Evolutionary conservation across 2,797 vertebrate species (phyloP), one percentile per base, ranked within the genome.

Genomic region (Liparis tanakae): DNA sequence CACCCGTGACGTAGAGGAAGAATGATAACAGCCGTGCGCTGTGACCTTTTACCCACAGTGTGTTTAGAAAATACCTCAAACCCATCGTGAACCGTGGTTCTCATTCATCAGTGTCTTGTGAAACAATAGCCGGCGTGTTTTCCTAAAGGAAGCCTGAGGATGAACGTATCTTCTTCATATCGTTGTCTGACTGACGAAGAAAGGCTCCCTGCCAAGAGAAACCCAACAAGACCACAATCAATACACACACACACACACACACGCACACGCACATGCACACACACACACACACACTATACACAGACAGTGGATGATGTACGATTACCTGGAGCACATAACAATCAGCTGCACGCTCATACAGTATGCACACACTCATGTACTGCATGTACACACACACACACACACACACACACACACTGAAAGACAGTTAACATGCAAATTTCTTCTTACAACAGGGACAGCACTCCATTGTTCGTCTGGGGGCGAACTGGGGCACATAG

Each of bases 171-270:
- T 85, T 84, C 85, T 90, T 91, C 86, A 90, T 88, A 89, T 87
- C 76, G 34, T 83, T 88, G 85, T 86, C 83, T 80, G 86, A 92
- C 87, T 85, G 85, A 89, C 91, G 93, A 93, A 93, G 89, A 85
- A 89, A 90, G 82, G 82, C 76, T 81, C 44, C 56, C 70, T 81
- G 86, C 89, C 84, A 91, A 85, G 69, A 90, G 81, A 87, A 87
- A 91, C 84, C 89, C 88, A 93, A 93, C 93, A 87, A 91, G 85
- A 86, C 85, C 77, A 86, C 85, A 89, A 94, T 94, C 93, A 91
- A 94, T 44, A 57, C 44, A 43, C n/a, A 30, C 60, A 10, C 18
- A 72, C 61, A 74, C 57, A 60, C 70, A n/a, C n/a, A n/a, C n/a
- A n/a, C n/a, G 30, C 12, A 46, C 39, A 15, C 20, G 76, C 18